Percentiles rank a stretch among this genome's conserved stretches.
Evolutionary conservation across 2,888 invertebrate genomes (phyloP).

Genomic region (Andricus curvator): DNA sequence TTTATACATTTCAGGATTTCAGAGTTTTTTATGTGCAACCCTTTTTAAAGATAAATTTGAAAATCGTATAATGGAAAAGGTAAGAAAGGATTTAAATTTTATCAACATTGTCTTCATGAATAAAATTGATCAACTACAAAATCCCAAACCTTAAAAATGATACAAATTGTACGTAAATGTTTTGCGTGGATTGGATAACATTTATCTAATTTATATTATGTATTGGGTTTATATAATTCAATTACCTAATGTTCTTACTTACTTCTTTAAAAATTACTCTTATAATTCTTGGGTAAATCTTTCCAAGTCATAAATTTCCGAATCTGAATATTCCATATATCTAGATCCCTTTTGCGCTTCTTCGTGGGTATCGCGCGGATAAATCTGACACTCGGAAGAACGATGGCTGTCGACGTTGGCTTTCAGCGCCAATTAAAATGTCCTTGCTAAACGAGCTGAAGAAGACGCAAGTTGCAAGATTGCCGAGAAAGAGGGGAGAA

Average conservation of each 20-base stretch:
- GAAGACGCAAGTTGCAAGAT: conserved; percentile 19
- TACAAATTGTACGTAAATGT: no score
- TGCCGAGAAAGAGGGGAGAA: conserved; percentile 33
- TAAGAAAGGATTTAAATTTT: no score
- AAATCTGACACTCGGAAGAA: conserved; percentile 68
- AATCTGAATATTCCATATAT: conserved; percentile 28
- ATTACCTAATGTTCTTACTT: not conserved
- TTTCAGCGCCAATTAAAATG: conserved; percentile 76
- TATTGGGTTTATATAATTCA: no score
- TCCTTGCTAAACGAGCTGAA: conserved; percentile 67
- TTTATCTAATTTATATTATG: no score
- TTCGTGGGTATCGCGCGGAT: conserved; percentile 56
- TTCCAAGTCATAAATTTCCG: conserved; percentile 14
- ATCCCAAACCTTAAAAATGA: not conserved
- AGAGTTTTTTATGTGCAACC: no score
- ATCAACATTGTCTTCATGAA: not conserved
- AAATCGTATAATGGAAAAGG: no score
- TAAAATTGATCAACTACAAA: not conserved
- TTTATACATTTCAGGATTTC: no score
- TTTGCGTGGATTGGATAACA: no score
- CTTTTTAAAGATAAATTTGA: no score
- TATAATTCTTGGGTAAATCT: conserved; percentile 1
- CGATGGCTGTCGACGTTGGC: conserved; percentile 64
- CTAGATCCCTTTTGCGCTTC: conserved; percentile 42
- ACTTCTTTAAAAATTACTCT: no score